Evolutionary conservation across 2,113 vertebrate genomes (phyloP), one percentile per base, ranked within the genome.

Genomic region (Panurus biarmicus): DNA sequence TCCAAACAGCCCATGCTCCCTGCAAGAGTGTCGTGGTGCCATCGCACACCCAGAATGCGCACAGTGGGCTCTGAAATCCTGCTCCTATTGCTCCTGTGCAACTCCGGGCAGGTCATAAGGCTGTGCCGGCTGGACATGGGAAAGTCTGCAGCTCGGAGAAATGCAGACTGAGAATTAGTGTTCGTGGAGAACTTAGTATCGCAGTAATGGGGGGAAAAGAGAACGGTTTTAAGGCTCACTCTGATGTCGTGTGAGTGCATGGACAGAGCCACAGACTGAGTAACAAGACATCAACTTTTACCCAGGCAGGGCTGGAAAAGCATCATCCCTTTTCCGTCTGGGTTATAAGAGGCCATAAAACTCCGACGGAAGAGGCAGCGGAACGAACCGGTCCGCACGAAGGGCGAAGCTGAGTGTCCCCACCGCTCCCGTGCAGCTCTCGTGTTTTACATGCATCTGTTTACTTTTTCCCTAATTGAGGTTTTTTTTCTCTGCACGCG

Each of bases 1-100:
- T 53, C 35, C 48, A 26, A 75, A 42, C 5, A 3, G 0, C 24
- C 22, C 8, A 4, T 17, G 15, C 33, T 50, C 53, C 61, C 61
- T 13, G 21, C 2, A 1, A 35, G 33, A 0, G 2, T 4, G 45
- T 6, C 0, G 0, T 2, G 20, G 35, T 26, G 24, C 38, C 66
- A 42, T 26, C 11, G n/a, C 6, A 3, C 13, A 21, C 7, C 9
- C 16, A 6, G 51, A 21, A 10, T 5, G 5, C 3, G 60, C 1
- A 4, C 33, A 1, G 3, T 4, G 77, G 31, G 25, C 33, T 60
- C 74, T 3, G 1, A 60, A 66, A 67, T 13, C 47, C 74, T 3
- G 3, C 31, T 91, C 38, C 36, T 12, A 1, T 14, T 3, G 0
- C 44, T 50, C 17, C 73, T 4, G 44, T 2, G n/a, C 5, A 40